Conservation (phyloP, 2,888 invertebrate genomes). For the Notodonta ziczac region DNA sequence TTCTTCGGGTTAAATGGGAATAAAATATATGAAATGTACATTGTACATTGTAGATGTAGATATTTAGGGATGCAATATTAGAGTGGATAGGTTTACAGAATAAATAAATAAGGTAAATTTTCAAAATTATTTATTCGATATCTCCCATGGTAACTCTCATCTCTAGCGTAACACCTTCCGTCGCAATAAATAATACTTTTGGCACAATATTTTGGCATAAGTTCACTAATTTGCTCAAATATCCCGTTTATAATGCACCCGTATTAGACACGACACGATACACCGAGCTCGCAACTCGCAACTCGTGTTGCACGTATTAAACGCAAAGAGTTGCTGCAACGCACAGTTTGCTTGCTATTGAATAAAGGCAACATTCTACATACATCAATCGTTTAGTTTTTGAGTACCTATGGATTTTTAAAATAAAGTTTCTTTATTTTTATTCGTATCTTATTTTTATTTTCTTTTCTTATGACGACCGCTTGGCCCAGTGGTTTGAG, state of each 20-base stretch:
- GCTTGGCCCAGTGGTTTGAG: no score
- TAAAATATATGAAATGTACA: no score
- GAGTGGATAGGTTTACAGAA: neutral
- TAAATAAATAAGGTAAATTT: conserved; percentile 44
- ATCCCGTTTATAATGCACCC: conserved; percentile 13
- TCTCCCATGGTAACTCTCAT: conserved; percentile 62
- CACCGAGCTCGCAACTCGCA: neutral
- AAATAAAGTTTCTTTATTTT: no score
- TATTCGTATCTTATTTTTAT: no score
- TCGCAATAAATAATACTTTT: conserved; percentile 56
- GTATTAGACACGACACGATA: neutral
- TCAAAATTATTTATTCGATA: conserved; percentile 72
- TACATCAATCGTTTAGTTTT: no score
- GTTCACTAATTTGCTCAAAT: conserved; percentile 34
- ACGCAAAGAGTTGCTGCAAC: neutral
- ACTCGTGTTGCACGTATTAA: neutral
- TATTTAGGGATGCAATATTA: no score
- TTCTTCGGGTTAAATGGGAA: no score
- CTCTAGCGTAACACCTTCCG: conserved; percentile 38
- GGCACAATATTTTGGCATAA: conserved; percentile 76
- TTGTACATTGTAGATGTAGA: no score
- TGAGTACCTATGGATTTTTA: no score
- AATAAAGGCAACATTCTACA: neutral
- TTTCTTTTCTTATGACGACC: no score
- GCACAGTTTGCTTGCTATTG: neutral